Percentiles rank a stretch among this genome's conserved stretches.
Conservation (phyloP, 2,113 vertebrate genomes). For the Aegypius monachus region DNA sequence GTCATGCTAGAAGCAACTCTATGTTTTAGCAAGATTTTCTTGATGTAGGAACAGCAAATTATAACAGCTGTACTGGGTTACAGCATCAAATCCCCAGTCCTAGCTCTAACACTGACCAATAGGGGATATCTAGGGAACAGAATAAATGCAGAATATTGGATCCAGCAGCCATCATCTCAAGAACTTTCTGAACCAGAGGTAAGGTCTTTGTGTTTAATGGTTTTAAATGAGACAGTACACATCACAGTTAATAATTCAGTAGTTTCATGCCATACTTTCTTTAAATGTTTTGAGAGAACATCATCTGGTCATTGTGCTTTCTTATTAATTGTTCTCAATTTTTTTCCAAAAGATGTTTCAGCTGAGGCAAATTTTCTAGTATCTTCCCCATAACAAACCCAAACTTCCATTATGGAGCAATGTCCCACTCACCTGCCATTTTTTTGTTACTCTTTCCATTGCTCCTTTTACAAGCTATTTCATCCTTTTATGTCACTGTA, state of each 20-base stretch:
- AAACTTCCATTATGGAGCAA: neutral
- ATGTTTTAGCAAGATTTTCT: neutral
- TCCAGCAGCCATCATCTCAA: neutral
- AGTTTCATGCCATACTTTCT: neutral
- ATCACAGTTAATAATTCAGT: neutral
- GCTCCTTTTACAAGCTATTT: neutral
- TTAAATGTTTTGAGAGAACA: neutral
- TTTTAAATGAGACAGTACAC: neutral
- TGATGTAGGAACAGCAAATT: neutral
- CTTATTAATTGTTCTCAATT: neutral
- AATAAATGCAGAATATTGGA: neutral
- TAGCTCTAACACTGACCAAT: neutral
- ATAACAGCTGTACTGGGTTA: neutral
- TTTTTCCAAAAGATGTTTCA: neutral
- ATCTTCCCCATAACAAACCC: neutral
- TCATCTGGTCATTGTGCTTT: neutral
- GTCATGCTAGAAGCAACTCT: conserved; percentile 24
- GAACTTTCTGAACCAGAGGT: neutral
- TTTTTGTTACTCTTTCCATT: neutral
- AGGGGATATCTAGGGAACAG: neutral
- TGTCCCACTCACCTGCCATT: neutral
- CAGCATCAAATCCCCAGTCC: neutral
- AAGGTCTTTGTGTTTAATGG: neutral
- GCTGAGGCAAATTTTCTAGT: neutral
- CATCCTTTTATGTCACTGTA: neutral